phyloP scores from a whole-genome alignment of 2,888 invertebrate genomes.

The Stenurella melanura region DNA sequence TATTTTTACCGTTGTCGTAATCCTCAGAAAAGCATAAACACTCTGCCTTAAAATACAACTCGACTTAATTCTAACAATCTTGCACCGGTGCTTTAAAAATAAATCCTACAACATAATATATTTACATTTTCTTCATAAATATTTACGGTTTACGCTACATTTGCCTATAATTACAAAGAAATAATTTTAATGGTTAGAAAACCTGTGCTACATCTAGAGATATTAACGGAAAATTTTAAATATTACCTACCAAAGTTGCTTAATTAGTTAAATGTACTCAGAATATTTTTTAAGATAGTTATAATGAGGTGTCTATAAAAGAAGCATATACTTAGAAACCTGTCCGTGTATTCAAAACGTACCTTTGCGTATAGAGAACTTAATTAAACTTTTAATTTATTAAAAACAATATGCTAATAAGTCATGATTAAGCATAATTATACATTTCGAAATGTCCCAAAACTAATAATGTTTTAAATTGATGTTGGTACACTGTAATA shows the following conservation, averaged over 20 bases:
- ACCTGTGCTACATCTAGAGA: constrained; percentile 15
- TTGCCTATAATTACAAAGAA: neutral
- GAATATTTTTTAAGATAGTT: constrained; percentile 9
- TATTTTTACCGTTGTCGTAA: neutral
- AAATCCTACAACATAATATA: constrained; percentile 1
- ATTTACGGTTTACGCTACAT: constrained; percentile 1
- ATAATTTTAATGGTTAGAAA: constrained; percentile 16
- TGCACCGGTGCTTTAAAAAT: neutral
- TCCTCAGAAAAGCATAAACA: neutral
- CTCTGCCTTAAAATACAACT: neutral
- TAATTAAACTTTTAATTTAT: constrained; percentile 54
- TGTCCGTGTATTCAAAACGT: constrained; percentile 27
- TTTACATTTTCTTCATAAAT: neutral
- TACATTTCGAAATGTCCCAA: constrained; percentile 37
- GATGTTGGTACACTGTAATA: constrained; percentile 20
- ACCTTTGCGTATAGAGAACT: constrained; percentile 25
- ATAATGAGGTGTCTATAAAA: constrained; percentile 27
- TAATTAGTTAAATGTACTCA: constrained; percentile 24
- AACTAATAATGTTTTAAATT: constrained; percentile 38
- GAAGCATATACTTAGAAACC: constrained; percentile 20
- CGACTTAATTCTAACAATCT: neutral
- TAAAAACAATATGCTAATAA: constrained; percentile 54
- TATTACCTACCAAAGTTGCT: constrained; percentile 8
- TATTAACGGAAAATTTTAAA: constrained; percentile 12
- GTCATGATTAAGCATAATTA: constrained; percentile 43